Base-by-base conservation (phyloP, 2,888 invertebrate species). In the Nomada goodeniana region DNA sequence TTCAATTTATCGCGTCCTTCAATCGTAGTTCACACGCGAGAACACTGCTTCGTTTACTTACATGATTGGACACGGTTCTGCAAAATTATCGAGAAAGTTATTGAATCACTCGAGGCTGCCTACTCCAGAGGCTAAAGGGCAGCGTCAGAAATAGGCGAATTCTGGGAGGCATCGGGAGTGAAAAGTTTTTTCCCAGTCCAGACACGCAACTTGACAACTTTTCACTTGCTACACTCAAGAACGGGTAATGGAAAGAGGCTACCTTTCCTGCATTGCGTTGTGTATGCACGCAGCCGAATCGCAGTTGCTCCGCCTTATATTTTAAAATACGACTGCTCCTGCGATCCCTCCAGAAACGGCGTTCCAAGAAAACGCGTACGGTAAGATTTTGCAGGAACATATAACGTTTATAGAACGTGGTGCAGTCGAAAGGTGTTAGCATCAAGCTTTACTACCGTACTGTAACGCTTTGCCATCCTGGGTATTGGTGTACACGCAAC, bases 161-260 rank as follows among this genome's bases (percentile, higher is more conserved):
- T 36, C 36, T 1, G 7, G 7, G 36, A 36, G 36, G 36, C 36
- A 36, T 36, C 36, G 36, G 36, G 36, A 36, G 36, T 36, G 36
- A 36, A 36, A 36, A 36, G 36, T 36, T 36, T 36, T 36, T 36
- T 7, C 36, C 5, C 36, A 36, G 36, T 36, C 36, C 36, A 36
- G 36, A 36, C 36, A 36, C 36, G 74, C 71, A 70, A 68, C 53
- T 53, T 23, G 61, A 60, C 61, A 36, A 36, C 77, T 81, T 81
- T 77, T 81, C 76, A 70, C 82, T 81, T n/a, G 77, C 67, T 83
- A 71, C 74, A 71, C 81, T 47, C 82, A 60, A 52, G 81, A 76
- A 76, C 76, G 11, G 76, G 64, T 82, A 80, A 82, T 70, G 65
- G 50, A 71, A 68, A 44, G 36, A 26, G 68, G 55, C 61, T 78